These are phyloP conservation scores for Melanotaenia duboulayi DNA, from an alignment of 2,113 vertebrate species.

Conservation along the genomic window DNA sequence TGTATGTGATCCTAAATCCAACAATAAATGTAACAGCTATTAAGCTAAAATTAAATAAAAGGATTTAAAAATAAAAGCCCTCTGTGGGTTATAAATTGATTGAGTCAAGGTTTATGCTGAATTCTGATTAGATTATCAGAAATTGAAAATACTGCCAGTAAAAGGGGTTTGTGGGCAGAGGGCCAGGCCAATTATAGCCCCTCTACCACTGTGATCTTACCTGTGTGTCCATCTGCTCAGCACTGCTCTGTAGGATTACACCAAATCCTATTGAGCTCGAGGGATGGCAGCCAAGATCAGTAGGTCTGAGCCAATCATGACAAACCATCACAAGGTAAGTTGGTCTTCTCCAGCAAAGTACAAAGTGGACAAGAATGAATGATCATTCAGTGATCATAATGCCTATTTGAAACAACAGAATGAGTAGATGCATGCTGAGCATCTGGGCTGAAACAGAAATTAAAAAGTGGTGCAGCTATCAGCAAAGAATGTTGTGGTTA, in stretches of 20 bases:
- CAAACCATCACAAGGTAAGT: slow-evolving; percentile 45
- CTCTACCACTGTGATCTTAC: slow-evolving; percentile 72
- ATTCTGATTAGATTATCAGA: slow-evolving; percentile 60
- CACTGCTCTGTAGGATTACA: slow-evolving; percentile 75
- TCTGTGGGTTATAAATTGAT: neutral
- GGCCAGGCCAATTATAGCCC: slow-evolving; percentile 70
- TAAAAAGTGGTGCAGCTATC: neutral
- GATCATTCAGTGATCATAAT: slow-evolving; percentile 26
- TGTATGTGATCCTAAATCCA: slow-evolving; percentile 1
- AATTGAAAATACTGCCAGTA: slow-evolving; percentile 52
- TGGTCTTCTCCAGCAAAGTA: slow-evolving; percentile 43
- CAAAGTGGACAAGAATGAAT: slow-evolving; percentile 30
- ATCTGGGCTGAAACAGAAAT: slow-evolving; percentile 3
- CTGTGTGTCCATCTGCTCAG: slow-evolving; percentile 77
- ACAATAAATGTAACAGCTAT: neutral
- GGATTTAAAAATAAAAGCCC: slow-evolving; percentile 6
- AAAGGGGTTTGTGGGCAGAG: slow-evolving; percentile 55
- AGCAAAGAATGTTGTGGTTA: slow-evolving; percentile 5
- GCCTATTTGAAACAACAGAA: slow-evolving; percentile 23
- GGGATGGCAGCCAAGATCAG: slow-evolving; percentile 69
- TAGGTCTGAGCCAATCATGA: slow-evolving; percentile 67
- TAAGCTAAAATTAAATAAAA: neutral
- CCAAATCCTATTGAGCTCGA: slow-evolving; percentile 76
- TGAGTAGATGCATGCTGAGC: slow-evolving; percentile 15
- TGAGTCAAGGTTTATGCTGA: slow-evolving; percentile 3